Base-by-base conservation (phyloP, 1,140 invertebrate species). In the Arctopsyche grandis region DNA sequence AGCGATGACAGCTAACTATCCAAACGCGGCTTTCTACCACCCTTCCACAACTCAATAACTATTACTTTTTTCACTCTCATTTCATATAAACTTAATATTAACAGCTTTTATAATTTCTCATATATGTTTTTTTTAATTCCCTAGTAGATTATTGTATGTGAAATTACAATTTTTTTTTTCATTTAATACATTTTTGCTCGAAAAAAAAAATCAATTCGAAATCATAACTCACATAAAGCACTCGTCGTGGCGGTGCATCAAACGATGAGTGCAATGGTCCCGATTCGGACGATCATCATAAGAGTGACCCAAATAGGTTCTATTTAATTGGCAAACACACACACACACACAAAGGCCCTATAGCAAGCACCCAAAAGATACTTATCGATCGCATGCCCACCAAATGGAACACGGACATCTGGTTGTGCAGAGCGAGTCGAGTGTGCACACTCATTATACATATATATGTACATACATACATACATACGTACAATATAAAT, bases 401-500 rank as follows among this genome's bases (percentile, higher is more conserved):
- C 56, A 60, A 60, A 60, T 60, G 56, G 56, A 60, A 60, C 16
- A 60, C 56, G 56, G 56, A 21, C 56, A 60, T 60, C 56, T 60
- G 56, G 56, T 21, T 38, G 29, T 38, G 1, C 29, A 4, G 21
- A 60, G 21, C 56, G 56, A 60, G 21, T 16, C 56, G 56, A 60
- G 56, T 60, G 56, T 38, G 7, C 29, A 38, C 7, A 38, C 29
- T n/a, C n/a, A n/a, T n/a, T n/a, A 38, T 38, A 38, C 7, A 7
- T 38, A 38, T 7, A 38, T n/a, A n/a, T n/a, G n/a, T n/a, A n/a
- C n/a, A n/a, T 21, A 60, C 21, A 60, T 60, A 38, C 29, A 38
- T 38, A 38, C 29, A 38, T 38, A 38, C 7, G 29, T 38, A 38
- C 29, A 38, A n/a, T n/a, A n/a, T n/a, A n/a, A n/a, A n/a, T 21